Evolutionary conservation across 2,888 invertebrate genomes (phyloP).

Genomic region (Melieria omissa): DNA sequence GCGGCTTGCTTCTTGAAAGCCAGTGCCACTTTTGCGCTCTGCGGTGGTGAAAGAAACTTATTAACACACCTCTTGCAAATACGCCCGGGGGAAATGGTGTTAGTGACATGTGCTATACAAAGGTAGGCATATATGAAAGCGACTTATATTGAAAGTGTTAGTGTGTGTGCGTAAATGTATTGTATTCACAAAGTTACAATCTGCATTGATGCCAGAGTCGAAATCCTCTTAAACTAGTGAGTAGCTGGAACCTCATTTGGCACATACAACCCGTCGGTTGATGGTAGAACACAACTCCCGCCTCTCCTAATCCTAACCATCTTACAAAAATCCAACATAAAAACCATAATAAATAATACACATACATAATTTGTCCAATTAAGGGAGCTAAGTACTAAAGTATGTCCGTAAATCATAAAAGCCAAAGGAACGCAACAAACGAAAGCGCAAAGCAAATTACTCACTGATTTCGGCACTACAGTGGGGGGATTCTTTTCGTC

Average conservation of each 20-base stretch:
- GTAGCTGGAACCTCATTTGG: too few species aligned
- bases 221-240: too few species aligned
- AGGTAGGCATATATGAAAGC: too few species aligned
- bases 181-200: too few species aligned
- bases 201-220: too few species aligned
- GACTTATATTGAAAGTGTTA: too few species aligned
- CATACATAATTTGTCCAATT: background rate
- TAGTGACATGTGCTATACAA: too few species aligned
- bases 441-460: conserved; percentile 53
- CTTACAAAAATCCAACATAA: background rate
- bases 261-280: too few species aligned
- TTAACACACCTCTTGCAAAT: background rate
- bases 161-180: too few species aligned
- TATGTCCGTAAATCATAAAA: background rate
- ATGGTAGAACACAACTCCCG: too few species aligned
- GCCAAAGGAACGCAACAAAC: conserved; percentile 33
- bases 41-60: conserved; percentile 26
- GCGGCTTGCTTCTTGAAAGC: conserved; percentile 74
- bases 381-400: background rate
- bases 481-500: conserved; percentile 62
- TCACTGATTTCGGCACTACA: conserved; percentile 66
- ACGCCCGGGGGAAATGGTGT: too few species aligned
- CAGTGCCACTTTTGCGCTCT: conserved; percentile 73
- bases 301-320: too few species aligned
- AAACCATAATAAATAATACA: background rate